Base-by-base conservation (phyloP, 1,140 invertebrate genomes). In the Homalodisca vitripennis region DNA sequence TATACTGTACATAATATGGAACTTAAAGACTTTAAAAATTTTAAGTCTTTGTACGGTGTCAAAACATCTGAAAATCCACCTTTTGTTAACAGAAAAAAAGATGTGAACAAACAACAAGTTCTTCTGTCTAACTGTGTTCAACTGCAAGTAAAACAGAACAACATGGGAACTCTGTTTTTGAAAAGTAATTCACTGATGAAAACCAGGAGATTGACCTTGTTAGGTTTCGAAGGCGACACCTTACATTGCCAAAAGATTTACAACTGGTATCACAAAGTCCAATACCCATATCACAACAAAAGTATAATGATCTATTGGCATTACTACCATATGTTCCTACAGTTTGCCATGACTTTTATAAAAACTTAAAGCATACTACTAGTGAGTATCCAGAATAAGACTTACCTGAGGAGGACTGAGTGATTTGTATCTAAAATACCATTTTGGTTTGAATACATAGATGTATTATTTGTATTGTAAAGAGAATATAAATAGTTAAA, bases 141-240 rank as follows among this genome's bases (percentile, higher is more conserved):
- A 24, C 22, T 70, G 24, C 29, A 70, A 66, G 62, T 66, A n/a
- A 47, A 66, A 32, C 62, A 70, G 31, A 6, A 70, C 3, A 48
- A 30, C 41, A 29, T 70, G 6, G 68, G 48, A 66, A 65, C 32
- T 32, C 63, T 70, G 51, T 69, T 65, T 69, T 65, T 63, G 10
- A 69, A 63, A 64, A 47, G 13, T 6, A 69, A 64, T 69, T 69
- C 34, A 29, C 2, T 64, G 68, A 48, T 46, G 68, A 57, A 64
- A 64, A 64, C 68, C 57, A 64, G n/a, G 29, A 69, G 68, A 30
- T 69, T 64, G 57, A 69, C 68, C 27, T 69, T 29, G 68, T 69
- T 22, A 69, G 68, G 57, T 69, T 64, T 64, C 60, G 68, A 64
- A 69, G 60, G 32, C 67, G 20, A 68, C 17, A 12, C 31, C 17